Evolutionary conservation across 2,113 vertebrate genomes (phyloP), one percentile per base, ranked within the genome.

Genomic region (Thalassoma bifasciatum): DNA sequence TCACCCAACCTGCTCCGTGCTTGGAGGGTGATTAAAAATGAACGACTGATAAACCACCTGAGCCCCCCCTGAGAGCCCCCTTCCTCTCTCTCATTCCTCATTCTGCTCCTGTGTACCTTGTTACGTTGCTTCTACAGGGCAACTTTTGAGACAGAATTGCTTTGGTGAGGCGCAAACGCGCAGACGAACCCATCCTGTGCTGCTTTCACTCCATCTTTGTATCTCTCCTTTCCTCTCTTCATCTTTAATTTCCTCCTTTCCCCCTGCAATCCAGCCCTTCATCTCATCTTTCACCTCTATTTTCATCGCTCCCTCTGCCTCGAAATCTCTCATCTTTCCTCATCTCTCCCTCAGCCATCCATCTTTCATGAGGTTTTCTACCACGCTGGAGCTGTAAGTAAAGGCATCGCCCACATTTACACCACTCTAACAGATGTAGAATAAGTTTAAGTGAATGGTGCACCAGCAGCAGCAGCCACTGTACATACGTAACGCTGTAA

Each of bases 201-300:
- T 36, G 2, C n/a, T 69, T 52, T 9, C 11, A 8, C 16, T 38
- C 16, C 23, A 8, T 62, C 47, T 52, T 36, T 38, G 8, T 47
- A 42, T 26, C 21, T 40, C 42, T 42, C 16, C 24, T 24, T 24
- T 12, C 57, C 46, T 1, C 38, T 5, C 61, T 64, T 54, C 72
- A 30, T 73, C 61, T 81, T 72, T 82, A 69, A 79, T 86, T 68
- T 82, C 56, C 77, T 61, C 49, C 49, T 49, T 30, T 40, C 24
- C 36, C 36, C 51, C n/a, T n/a, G n/a, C n/a, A n/a, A n/a, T n/a
- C 42, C 57, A 11, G 42, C 40, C 54, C 77, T 47, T 57, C 77
- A 67, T 81, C 68, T 77, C 52, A 77, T 83, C 79, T 56, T 63
- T 79, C 74, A 70, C 46, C 53, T 66, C 74, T 0, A 36, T 75